Conservation (phyloP, 2,888 invertebrate species). For the Ctenicera cuprea region DNA sequence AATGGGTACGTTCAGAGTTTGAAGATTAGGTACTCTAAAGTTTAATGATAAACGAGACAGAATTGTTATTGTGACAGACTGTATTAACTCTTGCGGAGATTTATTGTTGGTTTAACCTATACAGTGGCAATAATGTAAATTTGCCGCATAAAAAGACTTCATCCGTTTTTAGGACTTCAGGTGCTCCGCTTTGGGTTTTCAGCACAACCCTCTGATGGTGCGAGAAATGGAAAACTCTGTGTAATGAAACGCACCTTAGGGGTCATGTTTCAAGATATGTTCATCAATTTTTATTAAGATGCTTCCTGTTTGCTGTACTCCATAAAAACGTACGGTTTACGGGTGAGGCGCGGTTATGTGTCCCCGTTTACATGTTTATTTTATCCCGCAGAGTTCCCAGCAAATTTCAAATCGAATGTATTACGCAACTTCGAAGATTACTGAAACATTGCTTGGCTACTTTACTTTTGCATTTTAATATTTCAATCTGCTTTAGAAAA, state of each 20-base stretch:
- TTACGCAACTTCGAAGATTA: constrained; percentile 15
- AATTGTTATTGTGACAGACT: constrained; percentile 44
- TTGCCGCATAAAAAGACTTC: constrained; percentile 13
- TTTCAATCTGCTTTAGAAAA: not conserved
- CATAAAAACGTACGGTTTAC: constrained; percentile 38
- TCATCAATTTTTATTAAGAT: constrained; percentile 48
- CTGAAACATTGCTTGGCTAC: not conserved
- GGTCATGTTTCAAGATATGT: constrained; percentile 38
- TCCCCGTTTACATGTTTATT: constrained; percentile 40
- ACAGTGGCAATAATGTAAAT: constrained; percentile 35
- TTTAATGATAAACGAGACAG: constrained; percentile 47
- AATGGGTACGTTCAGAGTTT: constrained; percentile 46
- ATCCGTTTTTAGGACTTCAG: constrained; percentile 18
- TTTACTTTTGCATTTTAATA: constrained; percentile 3
- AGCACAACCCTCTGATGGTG: not conserved
- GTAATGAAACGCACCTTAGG: constrained; percentile 32
- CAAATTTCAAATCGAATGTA: constrained; percentile 19
- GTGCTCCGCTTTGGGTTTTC: constrained; percentile 6
- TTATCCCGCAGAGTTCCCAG: constrained; percentile 14
- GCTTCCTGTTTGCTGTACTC: constrained; percentile 25
- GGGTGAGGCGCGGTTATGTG: constrained; percentile 17
- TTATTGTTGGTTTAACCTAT: constrained; percentile 40
- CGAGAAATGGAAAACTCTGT: constrained; percentile 16
- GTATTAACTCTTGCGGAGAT: constrained; percentile 36
- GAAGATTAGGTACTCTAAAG: constrained; percentile 45